A percentile compares a stretch with the other conserved stretches of the same genome.
Conservation (phyloP, 2,113 vertebrate species). For the Ophiodon elongatus region DNA sequence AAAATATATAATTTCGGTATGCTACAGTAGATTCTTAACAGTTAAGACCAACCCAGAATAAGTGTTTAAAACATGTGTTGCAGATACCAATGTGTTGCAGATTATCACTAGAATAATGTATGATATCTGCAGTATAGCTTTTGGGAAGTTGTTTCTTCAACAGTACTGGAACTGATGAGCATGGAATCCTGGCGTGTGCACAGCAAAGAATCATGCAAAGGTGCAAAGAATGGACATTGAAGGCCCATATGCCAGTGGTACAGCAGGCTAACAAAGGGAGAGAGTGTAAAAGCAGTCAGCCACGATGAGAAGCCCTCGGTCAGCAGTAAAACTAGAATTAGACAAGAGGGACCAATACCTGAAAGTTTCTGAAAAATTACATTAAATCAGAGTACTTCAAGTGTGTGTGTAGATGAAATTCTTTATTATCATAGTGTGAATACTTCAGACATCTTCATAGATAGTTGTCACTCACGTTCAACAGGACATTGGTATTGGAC, state of each 20-base stretch:
- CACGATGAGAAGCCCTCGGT: conserved; percentile 27
- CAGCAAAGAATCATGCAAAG: conserved; percentile 5
- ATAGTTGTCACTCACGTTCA: conserved; percentile 83
- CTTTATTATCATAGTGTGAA: conserved; percentile 85
- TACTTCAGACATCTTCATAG: conserved; percentile 81
- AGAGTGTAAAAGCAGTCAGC: conserved; percentile 37
- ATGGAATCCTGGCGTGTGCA: neutral
- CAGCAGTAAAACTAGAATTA: conserved; percentile 28
- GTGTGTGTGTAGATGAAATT: conserved; percentile 77
- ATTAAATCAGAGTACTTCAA: conserved; percentile 15
- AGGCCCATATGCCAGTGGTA: neutral
- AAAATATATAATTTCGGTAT: neutral
- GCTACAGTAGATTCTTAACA: neutral
- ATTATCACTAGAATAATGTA: neutral
- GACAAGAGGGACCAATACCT: neutral
- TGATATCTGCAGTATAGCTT: neutral
- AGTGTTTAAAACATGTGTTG: neutral
- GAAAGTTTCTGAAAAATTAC: neutral
- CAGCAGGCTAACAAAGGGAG: conserved; percentile 31
- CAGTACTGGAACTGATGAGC: neutral
- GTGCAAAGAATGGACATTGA: conserved; percentile 34
- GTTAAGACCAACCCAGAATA: neutral
- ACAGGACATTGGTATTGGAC: conserved; percentile 82
- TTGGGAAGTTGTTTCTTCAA: neutral
- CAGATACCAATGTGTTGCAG: neutral